Conservation (phyloP, 2,797 vertebrate species). For the Peromyscus melanophrys region DNA sequence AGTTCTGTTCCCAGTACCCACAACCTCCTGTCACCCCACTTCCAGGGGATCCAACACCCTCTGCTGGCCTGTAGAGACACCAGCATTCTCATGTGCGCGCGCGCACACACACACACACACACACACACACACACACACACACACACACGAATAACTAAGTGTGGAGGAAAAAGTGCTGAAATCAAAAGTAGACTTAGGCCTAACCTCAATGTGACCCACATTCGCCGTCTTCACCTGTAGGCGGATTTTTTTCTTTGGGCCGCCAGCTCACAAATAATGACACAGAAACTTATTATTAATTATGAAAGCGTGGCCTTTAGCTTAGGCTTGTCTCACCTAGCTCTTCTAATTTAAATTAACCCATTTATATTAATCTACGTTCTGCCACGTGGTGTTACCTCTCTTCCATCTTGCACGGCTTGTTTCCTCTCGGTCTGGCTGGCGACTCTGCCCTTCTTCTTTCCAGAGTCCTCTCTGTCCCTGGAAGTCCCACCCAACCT, state of each 20-base stretch:
- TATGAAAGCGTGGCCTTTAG: not conserved
- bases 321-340: not conserved
- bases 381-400: not conserved
- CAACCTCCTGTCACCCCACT: not conserved
- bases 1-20: not conserved
- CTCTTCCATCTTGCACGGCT: not conserved
- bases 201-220: not conserved
- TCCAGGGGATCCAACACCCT: not conserved
- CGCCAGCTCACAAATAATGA: not conserved
- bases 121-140: not conserved
- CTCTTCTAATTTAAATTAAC: not conserved
- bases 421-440: not conserved
- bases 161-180: not conserved
- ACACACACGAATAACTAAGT: not conserved
- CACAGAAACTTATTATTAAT: not conserved
- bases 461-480: not conserved
- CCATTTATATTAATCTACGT: not conserved
- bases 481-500: not conserved
- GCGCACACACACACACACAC: not conserved
- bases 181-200: slow-evolving; percentile 13
- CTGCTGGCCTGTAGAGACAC: not conserved
- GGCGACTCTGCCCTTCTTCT: not conserved
- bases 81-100: too few relatives aligned
- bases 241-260: not conserved
- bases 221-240: not conserved